Evolutionary conservation across 2,113 vertebrate genomes (phyloP).

Genomic region (Mormoops blainvillei): DNA sequence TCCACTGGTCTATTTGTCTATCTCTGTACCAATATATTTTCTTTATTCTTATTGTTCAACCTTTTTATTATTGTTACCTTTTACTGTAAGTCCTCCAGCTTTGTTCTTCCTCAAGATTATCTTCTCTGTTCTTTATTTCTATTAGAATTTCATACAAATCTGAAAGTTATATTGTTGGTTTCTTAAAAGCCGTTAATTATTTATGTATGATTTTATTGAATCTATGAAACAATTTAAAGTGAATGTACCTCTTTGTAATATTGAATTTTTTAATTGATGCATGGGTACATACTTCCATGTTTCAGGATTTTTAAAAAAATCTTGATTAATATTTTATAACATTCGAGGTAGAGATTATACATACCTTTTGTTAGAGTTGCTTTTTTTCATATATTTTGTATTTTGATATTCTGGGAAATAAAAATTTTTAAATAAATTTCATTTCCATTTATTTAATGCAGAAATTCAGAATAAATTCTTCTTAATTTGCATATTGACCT

Average conservation of each 20-base stretch:
- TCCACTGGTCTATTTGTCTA: background rate
- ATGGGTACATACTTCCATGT: background rate
- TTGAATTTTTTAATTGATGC: background rate
- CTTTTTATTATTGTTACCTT: background rate
- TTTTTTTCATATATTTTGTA: background rate
- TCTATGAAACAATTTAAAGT: background rate
- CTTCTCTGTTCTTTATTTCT: background rate
- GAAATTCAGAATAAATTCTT: background rate
- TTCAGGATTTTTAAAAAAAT: background rate
- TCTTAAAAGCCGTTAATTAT: background rate
- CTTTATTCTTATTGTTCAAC: background rate
- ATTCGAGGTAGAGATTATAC: background rate
- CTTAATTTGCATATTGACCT: background rate
- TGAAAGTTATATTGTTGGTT: background rate
- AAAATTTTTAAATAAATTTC: background rate
- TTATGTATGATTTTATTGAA: background rate
- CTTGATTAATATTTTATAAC: background rate
- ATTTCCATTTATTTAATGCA: background rate
- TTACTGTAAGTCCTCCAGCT: background rate
- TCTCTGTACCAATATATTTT: background rate
- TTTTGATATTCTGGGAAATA: background rate
- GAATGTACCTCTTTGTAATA: background rate
- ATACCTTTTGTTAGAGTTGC: background rate
- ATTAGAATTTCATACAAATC: background rate
- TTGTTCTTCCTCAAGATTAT: background rate